Conservation (phyloP, 2,797 vertebrate genomes). For the Pangasius djambal region DNA sequence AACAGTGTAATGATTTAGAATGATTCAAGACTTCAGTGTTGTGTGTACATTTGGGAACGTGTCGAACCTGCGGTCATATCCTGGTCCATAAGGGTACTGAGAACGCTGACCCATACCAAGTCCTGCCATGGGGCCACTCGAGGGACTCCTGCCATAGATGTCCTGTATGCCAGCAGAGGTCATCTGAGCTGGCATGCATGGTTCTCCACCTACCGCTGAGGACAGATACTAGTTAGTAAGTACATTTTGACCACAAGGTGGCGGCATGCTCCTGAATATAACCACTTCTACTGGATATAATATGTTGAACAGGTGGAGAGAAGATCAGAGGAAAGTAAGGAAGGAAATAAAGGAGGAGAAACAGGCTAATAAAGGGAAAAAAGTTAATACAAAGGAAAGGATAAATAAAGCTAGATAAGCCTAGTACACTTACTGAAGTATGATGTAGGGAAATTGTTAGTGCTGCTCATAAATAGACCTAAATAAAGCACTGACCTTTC, state of each 20-base stretch:
- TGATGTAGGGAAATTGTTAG: background rate
- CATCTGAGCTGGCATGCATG: slow-evolving; percentile 93
- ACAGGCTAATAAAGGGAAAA: background rate
- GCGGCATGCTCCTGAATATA: slow-evolving; percentile 67
- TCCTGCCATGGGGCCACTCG: slow-evolving; percentile 81
- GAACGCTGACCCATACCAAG: slow-evolving; percentile 90
- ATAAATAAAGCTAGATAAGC: background rate
- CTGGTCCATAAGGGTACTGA: slow-evolving; percentile 88
- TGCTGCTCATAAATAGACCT: background rate
- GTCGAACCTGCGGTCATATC: slow-evolving; percentile 91
- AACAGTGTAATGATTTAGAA: background rate
- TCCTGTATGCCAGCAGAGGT: slow-evolving; percentile 90
- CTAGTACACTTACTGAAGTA: background rate
- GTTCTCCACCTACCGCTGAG: slow-evolving; percentile 82
- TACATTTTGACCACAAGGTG: slow-evolving; percentile 69
- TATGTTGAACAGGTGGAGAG: slow-evolving; percentile 53
- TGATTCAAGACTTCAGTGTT: background rate
- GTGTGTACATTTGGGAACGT: background rate
- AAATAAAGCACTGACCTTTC: slow-evolving; percentile 83
- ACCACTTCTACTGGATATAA: slow-evolving; percentile 70
- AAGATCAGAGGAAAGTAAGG: slow-evolving; percentile 6
- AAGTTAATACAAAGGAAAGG: background rate
- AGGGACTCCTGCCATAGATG: slow-evolving; percentile 76
- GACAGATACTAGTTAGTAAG: background rate
- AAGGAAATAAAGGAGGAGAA: background rate